Evolutionary conservation across 1,140 invertebrate genomes (phyloP).

Genomic region (Agrilus planipennis): DNA sequence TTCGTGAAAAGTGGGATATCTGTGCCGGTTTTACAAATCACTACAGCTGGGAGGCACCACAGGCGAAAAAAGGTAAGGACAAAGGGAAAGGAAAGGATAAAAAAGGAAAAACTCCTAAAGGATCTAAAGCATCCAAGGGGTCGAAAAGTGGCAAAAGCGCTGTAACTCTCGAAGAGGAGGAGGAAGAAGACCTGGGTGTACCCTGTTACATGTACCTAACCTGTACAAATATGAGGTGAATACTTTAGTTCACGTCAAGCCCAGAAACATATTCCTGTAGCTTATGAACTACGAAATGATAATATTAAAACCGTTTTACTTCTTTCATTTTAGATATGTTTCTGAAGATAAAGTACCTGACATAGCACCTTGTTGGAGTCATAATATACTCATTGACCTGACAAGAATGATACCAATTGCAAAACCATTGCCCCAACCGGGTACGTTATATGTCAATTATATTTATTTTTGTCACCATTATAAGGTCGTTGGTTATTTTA

Average conservation of each 20-base stretch:
- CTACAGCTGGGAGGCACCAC: conserved; percentile 13
- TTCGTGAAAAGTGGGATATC: conserved; percentile 23
- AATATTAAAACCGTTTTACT: no score
- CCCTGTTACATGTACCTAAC: background rate
- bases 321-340: conserved; percentile 1
- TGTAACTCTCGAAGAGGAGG: background rate
- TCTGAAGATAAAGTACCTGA: conserved; percentile 13
- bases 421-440: conserved; percentile 21
- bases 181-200: background rate
- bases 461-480: no score
- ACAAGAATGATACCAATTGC: conserved; percentile 28
- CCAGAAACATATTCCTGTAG: background rate
- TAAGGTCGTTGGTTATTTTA: no score
- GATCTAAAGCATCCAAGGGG: conserved; percentile 5
- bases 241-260: background rate
- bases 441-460: no score
- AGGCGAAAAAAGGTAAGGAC: background rate
- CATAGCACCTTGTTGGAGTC: conserved; percentile 21
- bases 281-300: background rate
- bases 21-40: conserved; percentile 15
- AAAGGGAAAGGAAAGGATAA: conserved; percentile 6
- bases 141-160: background rate
- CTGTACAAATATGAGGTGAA: conserved; percentile 3
- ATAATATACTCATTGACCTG: conserved; percentile 25
- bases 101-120: conserved; percentile 3